Percentiles rank a stretch among this genome's conserved stretches.
Evolutionary conservation across 2,888 invertebrate species (phyloP).

Genomic region (Rhamnusium bicolor): DNA sequence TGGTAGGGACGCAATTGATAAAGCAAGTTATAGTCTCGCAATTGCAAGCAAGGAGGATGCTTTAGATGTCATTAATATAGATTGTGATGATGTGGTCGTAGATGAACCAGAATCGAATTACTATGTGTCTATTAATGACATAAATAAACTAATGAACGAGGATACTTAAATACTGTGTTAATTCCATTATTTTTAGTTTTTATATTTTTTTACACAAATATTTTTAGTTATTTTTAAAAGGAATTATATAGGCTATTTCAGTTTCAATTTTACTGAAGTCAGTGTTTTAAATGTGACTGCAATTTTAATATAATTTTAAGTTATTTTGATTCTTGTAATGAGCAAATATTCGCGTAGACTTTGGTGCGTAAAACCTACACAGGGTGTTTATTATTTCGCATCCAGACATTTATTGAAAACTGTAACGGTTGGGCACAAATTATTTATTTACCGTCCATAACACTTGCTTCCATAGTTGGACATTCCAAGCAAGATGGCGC

Average conservation of each 20-base stretch:
- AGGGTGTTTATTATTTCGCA: too few relatives aligned
- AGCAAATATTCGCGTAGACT: too few relatives aligned
- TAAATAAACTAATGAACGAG: neutral
- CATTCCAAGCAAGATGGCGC: too few relatives aligned
- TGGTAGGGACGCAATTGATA: neutral
- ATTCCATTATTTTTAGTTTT: neutral
- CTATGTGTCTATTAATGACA: slow-evolving; percentile 15
- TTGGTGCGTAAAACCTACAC: too few relatives aligned
- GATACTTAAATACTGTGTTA: neutral
- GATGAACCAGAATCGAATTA: neutral
- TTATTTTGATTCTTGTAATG: too few relatives aligned
- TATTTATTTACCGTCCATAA: too few relatives aligned
- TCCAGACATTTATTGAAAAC: too few relatives aligned
- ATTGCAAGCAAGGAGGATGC: neutral
- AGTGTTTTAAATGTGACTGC: too few relatives aligned
- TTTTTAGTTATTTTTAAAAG: neutral
- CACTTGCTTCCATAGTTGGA: too few relatives aligned
- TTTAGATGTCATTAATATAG: neutral
- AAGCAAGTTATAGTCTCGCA: neutral
- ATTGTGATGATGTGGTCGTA: neutral
- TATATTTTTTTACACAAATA: neutral
- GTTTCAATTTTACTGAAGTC: too few relatives aligned
- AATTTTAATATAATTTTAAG: too few relatives aligned
- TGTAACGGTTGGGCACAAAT: too few relatives aligned
- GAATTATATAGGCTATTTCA: neutral